phyloP scores from a whole-genome alignment of 2,888 invertebrate species.

The Mythimna impura region DNA sequence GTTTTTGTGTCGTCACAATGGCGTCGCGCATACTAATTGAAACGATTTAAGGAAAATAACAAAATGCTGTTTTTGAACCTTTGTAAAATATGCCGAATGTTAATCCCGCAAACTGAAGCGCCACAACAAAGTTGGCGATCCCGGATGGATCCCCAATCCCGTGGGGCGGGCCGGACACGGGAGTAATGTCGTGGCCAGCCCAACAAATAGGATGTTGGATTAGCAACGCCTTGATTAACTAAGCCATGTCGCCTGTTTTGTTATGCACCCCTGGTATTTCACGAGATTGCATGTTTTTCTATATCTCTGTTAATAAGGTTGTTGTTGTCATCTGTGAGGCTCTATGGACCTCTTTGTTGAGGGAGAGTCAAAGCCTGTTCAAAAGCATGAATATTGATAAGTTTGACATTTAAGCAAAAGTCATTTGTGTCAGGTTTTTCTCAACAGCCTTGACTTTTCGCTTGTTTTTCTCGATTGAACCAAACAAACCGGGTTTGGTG shows the following conservation, averaged over 20 bases:
- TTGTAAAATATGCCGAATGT: constrained; percentile 46
- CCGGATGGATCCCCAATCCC: constrained; percentile 51
- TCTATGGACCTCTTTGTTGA: constrained; percentile 11
- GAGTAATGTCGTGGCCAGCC: constrained; percentile 58
- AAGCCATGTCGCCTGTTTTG: constrained; percentile 57
- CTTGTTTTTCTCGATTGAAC: background rate
- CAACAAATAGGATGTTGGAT: constrained; percentile 58
- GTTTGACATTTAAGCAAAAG: background rate
- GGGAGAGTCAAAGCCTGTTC: background rate
- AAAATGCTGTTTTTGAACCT: background rate
- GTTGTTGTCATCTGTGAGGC: constrained; percentile 26
- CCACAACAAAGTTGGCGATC: constrained; percentile 52
- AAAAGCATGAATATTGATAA: constrained; percentile 22
- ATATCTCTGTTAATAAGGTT: constrained; percentile 41
- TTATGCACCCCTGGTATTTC: constrained; percentile 66
- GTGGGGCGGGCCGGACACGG: constrained; percentile 52
- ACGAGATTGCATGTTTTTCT: constrained; percentile 59
- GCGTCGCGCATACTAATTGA: constrained; percentile 18
- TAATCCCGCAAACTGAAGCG: constrained; percentile 44
- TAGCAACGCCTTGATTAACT: constrained; percentile 65
- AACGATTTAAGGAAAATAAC: constrained; percentile 17
- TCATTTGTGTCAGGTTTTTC: constrained; percentile 11
- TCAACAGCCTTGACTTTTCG: constrained; percentile 20
- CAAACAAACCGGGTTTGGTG: background rate
- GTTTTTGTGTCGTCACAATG: constrained; percentile 24